phyloP scores from a whole-genome alignment of 2,888 invertebrate genomes.

The Pseudococcus jackbeardsleyi region DNA sequence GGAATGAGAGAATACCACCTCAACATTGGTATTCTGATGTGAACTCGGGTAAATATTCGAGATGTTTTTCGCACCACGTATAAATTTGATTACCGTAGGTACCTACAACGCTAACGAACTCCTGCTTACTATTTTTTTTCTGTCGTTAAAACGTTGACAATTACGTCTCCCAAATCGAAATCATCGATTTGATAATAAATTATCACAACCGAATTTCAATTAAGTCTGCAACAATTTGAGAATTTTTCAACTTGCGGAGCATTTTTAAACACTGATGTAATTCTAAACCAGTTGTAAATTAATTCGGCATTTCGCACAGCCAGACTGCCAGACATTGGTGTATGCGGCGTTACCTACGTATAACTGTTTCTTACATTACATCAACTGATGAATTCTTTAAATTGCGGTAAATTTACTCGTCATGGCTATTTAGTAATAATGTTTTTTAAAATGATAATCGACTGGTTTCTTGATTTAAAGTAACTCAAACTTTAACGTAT shows the following conservation, averaged over 20 bases:
- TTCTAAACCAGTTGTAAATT: conserved; percentile 41
- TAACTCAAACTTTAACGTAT: conserved; percentile 1
- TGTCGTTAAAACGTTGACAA: conserved; percentile 7
- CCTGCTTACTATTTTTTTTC: not conserved
- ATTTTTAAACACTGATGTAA: not conserved
- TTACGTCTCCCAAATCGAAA: conserved; percentile 33
- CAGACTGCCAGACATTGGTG: not conserved
- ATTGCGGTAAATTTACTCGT: conserved; percentile 60
- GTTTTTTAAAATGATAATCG: conserved; percentile 28
- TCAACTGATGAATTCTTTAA: conserved; percentile 51
- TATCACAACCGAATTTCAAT: not conserved
- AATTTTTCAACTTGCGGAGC: conserved; percentile 7
- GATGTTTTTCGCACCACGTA: not conserved
- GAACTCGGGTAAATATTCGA: conserved; percentile 2
- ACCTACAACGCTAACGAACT: not conserved
- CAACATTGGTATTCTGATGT: not conserved
- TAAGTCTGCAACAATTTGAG: not conserved
- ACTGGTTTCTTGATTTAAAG: not conserved
- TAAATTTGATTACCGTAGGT: not conserved
- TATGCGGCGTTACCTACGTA: not conserved
- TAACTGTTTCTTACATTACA: conserved; percentile 45
- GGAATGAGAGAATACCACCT: not conserved
- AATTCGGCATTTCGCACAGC: conserved; percentile 17
- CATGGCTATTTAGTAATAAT: conserved; percentile 56
- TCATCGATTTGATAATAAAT: conserved; percentile 16